Conservation (phyloP, 2,797 vertebrate species). For the Gobio occitaniae region DNA sequence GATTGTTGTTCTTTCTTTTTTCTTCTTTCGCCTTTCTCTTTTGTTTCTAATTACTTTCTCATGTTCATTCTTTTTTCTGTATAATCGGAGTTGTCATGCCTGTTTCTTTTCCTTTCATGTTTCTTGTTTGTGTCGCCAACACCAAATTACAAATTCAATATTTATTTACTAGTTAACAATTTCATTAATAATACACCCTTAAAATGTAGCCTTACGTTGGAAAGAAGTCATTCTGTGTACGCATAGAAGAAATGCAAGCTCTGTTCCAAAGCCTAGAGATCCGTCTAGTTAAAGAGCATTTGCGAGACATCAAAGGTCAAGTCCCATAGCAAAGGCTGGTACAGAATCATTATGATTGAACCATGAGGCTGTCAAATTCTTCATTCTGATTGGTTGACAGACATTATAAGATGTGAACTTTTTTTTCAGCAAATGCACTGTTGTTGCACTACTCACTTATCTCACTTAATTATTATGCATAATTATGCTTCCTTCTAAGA, state of each 20-base stretch:
- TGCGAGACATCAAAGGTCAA: neutral
- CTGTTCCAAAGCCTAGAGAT: conserved; percentile 2
- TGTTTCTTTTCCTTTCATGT: neutral
- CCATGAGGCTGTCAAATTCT: neutral
- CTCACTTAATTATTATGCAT: neutral
- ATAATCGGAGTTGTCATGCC: neutral
- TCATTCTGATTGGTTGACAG: neutral
- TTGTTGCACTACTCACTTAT: neutral
- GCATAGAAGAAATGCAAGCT: neutral
- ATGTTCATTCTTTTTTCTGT: neutral
- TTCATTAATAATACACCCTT: neutral
- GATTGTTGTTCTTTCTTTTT: neutral
- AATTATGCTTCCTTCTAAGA: neutral
- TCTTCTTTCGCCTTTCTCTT: conserved; percentile 1
- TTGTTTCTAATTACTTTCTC: conserved; percentile 21
- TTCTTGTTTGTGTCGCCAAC: neutral
- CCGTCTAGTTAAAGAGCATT: neutral
- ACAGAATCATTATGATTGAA: neutral
- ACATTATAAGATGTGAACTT: neutral
- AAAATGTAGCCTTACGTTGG: neutral
- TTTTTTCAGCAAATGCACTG: neutral
- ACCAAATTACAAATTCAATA: neutral
- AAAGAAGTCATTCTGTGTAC: neutral
- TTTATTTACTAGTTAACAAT: neutral
- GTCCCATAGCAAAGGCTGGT: neutral